phyloP scores from a whole-genome alignment of 2,113 vertebrate species.

The Pseudopodoces humilis region DNA sequence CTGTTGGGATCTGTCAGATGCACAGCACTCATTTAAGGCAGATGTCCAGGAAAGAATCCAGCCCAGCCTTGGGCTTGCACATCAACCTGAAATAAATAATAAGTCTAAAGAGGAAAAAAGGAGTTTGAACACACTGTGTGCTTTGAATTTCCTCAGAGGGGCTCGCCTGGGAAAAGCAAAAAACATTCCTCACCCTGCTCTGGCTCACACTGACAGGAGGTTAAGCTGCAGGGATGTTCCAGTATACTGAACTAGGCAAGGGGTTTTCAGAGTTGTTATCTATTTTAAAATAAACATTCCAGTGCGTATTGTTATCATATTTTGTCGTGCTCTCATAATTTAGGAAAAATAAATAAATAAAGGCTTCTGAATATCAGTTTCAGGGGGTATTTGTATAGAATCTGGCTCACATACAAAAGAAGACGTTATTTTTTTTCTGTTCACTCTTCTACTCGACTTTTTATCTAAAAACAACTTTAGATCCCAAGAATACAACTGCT shows the following conservation, averaged over 20 bases:
- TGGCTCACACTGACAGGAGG: slow-evolving; percentile 46
- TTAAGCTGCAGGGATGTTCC: slow-evolving; percentile 31
- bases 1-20: not conserved
- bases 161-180: slow-evolving; percentile 26
- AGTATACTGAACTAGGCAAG: slow-evolving; percentile 20
- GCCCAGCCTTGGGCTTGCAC: not conserved
- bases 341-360: not conserved
- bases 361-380: slow-evolving; percentile 4
- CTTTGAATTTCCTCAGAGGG: slow-evolving; percentile 44
- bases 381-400: not conserved
- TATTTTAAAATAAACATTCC: slow-evolving; percentile 59
- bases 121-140: not conserved
- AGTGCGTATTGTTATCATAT: slow-evolving; percentile 20
- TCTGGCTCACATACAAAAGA: not conserved
- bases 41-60: slow-evolving; percentile 40
- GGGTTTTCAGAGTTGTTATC: slow-evolving; percentile 43
- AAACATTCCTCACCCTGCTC: slow-evolving; percentile 48
- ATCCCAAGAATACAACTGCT: not conserved
- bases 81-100: slow-evolving; percentile 58
- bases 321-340: slow-evolving; percentile 1
- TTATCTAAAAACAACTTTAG: not conserved
- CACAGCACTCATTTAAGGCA: slow-evolving; percentile 25
- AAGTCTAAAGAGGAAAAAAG: slow-evolving; percentile 25
- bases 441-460: not conserved
- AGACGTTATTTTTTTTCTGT: not conserved